Evolutionary conservation across 2,888 invertebrate species (phyloP).

Genomic region (Drosophila mettleri): DNA sequence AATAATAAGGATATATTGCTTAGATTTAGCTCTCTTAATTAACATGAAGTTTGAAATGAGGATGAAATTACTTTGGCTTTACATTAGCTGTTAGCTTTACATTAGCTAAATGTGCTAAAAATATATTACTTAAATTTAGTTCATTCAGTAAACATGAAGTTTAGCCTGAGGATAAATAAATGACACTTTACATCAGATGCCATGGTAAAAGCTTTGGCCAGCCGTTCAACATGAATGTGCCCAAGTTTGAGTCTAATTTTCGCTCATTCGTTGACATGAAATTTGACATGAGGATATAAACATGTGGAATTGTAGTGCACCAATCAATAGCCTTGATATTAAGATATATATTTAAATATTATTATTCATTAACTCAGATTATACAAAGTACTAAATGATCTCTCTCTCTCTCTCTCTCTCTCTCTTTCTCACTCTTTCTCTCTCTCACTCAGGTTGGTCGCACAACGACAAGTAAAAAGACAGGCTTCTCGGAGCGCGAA

Average conservation of each 20-base stretch:
- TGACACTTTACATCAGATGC: too few species aligned
- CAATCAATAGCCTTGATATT: too few species aligned
- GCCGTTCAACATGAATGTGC: too few species aligned
- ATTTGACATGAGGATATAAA: background rate
- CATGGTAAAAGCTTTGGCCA: too few species aligned
- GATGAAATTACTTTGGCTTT: background rate
- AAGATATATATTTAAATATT: too few species aligned
- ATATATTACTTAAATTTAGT: background rate
- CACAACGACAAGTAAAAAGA: conserved; percentile 89
- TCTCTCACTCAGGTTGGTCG: conserved; percentile 88
- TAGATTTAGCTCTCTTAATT: too few species aligned
- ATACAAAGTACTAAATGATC: background rate
- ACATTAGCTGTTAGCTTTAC: background rate
- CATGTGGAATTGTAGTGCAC: too few species aligned
- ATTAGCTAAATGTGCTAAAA: background rate
- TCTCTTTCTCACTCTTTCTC: background rate
- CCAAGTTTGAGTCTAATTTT: too few species aligned
- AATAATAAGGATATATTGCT: too few species aligned
- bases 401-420: background rate
- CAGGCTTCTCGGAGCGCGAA: conserved; percentile 95
- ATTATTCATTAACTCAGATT: too few species aligned
- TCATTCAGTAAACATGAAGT: background rate
- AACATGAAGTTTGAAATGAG: background rate
- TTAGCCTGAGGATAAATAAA: background rate
- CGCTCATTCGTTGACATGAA: too few species aligned